Percentiles rank a stretch among this genome's conserved stretches.
These are phyloP conservation scores for Drosophila acutilabella DNA, from an alignment of 2,888 invertebrate genomes.

Conservation along the genomic window DNA sequence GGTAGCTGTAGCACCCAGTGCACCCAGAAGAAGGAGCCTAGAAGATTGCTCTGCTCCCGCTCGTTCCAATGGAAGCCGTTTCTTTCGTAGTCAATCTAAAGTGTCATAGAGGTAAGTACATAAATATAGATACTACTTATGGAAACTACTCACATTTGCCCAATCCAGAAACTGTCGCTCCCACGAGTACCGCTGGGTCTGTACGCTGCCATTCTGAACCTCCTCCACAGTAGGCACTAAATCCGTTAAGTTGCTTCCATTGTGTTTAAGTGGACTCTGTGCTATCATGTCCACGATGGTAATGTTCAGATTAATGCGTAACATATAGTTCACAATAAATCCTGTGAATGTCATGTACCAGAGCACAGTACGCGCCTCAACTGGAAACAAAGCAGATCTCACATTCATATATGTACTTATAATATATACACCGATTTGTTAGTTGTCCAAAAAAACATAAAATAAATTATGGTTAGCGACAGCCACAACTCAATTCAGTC, in stretches of 20 bases:
- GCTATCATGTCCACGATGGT: conserved; percentile 89
- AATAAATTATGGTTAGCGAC: too few relatives aligned
- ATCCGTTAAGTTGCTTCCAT: conserved; percentile 24
- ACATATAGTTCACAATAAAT: conserved; percentile 89
- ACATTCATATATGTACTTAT: too few relatives aligned
- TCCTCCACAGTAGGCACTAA: conserved; percentile 1
- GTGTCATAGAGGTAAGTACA: background rate
- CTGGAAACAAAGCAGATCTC: conserved; percentile 51
- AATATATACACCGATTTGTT: too few relatives aligned
- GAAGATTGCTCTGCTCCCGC: conserved; percentile 87
- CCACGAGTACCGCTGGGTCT: conserved; percentile 57
- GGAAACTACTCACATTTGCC: conserved; percentile 66
- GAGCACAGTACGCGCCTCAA: conserved; percentile 85
- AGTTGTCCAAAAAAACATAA: too few relatives aligned
- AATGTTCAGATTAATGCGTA: conserved; percentile 89
- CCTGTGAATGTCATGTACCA: conserved; percentile 89
- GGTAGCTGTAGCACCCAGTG: conserved; percentile 91
- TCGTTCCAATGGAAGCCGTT: conserved; percentile 88
- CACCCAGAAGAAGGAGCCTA: conserved; percentile 90
- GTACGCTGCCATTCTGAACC: conserved; percentile 21
- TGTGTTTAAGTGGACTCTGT: background rate
- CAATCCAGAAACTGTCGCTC: conserved; percentile 73
- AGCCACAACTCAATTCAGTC: conserved; percentile 17
- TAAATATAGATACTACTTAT: too few relatives aligned
- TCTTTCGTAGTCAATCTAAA: conserved; percentile 74